These are phyloP conservation scores for Acrocephalus scirpaceus DNA, from an alignment of 2,797 vertebrate species.

Conservation along the genomic window DNA sequence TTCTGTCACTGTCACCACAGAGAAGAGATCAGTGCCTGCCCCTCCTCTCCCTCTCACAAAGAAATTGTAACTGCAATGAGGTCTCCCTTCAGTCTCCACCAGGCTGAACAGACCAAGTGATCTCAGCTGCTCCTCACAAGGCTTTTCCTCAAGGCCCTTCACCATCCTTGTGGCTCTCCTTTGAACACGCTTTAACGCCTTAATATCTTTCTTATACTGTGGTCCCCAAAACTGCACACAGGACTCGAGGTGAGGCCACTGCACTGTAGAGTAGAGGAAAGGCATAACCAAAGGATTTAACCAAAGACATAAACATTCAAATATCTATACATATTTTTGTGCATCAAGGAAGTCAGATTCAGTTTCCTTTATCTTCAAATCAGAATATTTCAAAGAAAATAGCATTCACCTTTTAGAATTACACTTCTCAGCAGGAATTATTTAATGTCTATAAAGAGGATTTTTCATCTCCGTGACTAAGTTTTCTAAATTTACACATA, in stretches of 20 bases:
- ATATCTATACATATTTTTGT: neutral
- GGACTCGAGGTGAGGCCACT: neutral
- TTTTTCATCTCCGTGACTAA: neutral
- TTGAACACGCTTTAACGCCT: rapidly evolving
- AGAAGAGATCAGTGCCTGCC: neutral
- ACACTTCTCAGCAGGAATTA: neutral
- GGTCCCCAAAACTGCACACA: neutral
- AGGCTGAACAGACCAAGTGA: neutral
- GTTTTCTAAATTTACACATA: neutral
- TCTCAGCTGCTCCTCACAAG: rapidly evolving
- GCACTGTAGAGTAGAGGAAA: neutral
- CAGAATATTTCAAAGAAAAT: neutral
- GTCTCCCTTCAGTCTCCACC: neutral
- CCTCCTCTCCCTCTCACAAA: rapidly evolving
- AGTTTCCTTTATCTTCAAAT: neutral
- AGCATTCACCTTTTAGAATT: neutral
- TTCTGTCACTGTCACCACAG: neutral
- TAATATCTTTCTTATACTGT: neutral
- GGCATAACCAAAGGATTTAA: neutral
- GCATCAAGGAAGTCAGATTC: neutral
- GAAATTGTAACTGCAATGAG: rapidly evolving
- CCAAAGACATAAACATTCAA: neutral
- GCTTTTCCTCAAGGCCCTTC: neutral
- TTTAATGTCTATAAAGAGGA: neutral
- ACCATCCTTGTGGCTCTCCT: neutral